Conservation (phyloP, 2,113 vertebrate genomes). For the Merops nubicus region DNA sequence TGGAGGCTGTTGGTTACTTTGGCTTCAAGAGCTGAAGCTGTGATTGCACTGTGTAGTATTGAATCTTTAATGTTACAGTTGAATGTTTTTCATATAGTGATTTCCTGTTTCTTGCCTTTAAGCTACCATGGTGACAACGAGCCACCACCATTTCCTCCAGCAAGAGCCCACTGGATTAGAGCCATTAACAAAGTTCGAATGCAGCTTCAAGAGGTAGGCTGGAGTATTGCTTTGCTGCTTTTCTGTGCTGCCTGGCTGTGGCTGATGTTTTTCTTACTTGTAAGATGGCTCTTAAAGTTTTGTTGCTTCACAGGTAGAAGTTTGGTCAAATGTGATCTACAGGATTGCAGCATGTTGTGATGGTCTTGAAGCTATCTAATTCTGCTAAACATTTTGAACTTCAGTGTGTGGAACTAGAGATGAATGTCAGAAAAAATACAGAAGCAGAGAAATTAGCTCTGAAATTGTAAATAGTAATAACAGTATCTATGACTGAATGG, state of each 20-base stretch:
- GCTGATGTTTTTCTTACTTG: neutral
- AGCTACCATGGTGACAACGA: constrained; percentile 74
- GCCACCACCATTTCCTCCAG: constrained; percentile 82
- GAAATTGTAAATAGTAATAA: neutral
- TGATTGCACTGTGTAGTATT: neutral
- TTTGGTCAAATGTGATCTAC: neutral
- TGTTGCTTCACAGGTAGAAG: neutral
- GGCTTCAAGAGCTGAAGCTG: neutral
- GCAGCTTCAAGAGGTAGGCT: constrained; percentile 91
- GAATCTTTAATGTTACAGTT: neutral
- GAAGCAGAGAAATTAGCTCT: neutral
- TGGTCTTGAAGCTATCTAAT: neutral
- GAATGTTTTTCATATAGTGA: neutral
- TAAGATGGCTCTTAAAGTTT: neutral
- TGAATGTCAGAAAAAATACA: neutral
- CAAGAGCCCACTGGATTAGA: constrained; percentile 90
- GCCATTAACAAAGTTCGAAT: constrained; percentile 94
- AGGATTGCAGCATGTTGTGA: neutral
- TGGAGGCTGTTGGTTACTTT: neutral
- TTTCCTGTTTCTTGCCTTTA: constrained; percentile 45
- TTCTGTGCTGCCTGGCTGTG: neutral
- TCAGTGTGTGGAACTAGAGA: neutral
- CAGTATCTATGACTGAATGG: neutral
- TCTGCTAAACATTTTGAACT: neutral
- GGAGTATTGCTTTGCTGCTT: neutral